phyloP scores from a whole-genome alignment of 2,113 vertebrate species.

The Ophthalmolycus amberensis region DNA sequence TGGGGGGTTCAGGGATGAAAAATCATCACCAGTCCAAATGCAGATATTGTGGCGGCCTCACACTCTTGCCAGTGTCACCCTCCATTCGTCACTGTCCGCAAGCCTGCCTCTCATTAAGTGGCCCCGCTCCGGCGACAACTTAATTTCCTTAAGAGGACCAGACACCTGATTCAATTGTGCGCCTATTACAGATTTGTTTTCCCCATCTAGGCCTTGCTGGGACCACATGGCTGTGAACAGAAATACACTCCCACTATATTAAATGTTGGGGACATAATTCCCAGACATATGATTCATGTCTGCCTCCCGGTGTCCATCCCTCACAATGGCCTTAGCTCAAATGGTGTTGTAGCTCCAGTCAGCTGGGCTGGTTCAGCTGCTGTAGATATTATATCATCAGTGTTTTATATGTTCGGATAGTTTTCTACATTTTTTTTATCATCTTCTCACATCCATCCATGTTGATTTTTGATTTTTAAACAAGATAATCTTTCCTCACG shows the following conservation, averaged over 20 bases:
- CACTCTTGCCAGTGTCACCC: constrained; percentile 88
- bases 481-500: background rate
- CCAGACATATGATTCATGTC: constrained; percentile 83
- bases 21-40: constrained; percentile 90
- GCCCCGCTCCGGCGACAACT: constrained; percentile 91
- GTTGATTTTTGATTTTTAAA: constrained; percentile 4
- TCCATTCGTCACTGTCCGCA: constrained; percentile 96
- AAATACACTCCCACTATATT: constrained; percentile 84
- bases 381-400: constrained; percentile 43
- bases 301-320: constrained; percentile 67
- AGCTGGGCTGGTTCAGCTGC: constrained; percentile 47
- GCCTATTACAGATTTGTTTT: constrained; percentile 87
- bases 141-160: constrained; percentile 99
- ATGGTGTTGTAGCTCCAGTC: constrained; percentile 39
- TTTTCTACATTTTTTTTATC: background rate
- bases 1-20: constrained; percentile 84
- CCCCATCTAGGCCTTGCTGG: constrained; percentile 82
- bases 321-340: constrained; percentile 60
- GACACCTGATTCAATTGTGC: constrained; percentile 99
- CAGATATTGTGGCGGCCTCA: constrained; percentile 92
- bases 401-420: constrained; percentile 24
- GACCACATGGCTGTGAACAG: constrained; percentile 81
- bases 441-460: background rate
- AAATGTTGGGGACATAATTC: constrained; percentile 87
- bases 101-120: constrained; percentile 95